Base-by-base conservation (phyloP, 1,140 invertebrate genomes). In the Venustaconcha ellipsiformis region DNA sequence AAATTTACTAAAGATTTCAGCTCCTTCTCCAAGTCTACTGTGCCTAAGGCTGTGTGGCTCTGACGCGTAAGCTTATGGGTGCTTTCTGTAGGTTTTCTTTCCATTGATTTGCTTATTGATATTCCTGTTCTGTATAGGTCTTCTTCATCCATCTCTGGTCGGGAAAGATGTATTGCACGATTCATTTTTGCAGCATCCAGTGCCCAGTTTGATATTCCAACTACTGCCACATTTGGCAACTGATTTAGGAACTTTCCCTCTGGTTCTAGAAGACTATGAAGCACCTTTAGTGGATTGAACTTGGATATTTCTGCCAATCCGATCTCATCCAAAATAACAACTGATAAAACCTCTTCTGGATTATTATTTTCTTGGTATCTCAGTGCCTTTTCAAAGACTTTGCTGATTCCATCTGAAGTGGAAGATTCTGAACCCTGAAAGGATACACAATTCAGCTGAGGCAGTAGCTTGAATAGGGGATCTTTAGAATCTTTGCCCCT, bases 181-280 rank as follows among this genome's bases (percentile, higher is more conserved):
- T 84, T 84, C 83, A 85, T 85, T 72, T 85, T 85, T 14, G 84
- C 82, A 15, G 83, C 80, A 80, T 86, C 84, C 17, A 86, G 68
- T 23, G 83, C 73, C 84, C 84, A 86, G 58, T 86, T 86, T 15
- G 83, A 84, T 0, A 86, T 82, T 5, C 84, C 84, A 67, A 86
- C 78, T 60, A 85, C 78, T 59, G 83, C 83, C 23, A 84, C 79
- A 72, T 79, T 72, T 69, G 74, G 74, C 5, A 62, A 15, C 14
- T 17, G 26, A 37, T 37, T 37, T 37, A 37, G 30, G 5, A 37
- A 37, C 59, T 63, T 72, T 13, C 67, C 71, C 20, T 68, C 83
- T 18, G 76, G 67, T 70, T 84, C 83, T 18, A 84, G 58, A n/a
- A 83, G 55, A 59, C 65, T 76, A 58, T 83, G 82, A 2, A 83